Base-by-base conservation (phyloP, 2,797 vertebrate species). In the Scolopax bukidnonensis region DNA sequence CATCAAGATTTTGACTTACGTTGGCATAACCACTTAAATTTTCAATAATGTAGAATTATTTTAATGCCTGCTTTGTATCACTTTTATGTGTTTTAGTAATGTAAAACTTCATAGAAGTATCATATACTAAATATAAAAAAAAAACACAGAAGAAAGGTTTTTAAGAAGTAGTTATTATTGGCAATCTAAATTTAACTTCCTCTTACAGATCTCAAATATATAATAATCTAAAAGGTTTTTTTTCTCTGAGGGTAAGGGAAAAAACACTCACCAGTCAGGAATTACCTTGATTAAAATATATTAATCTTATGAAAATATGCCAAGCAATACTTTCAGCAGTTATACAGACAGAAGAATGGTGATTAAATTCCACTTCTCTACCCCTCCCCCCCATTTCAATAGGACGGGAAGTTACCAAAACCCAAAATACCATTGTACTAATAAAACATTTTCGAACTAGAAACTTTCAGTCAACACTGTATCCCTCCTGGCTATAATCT, bases 1-100 rank as follows among this genome's bases (percentile, higher is more conserved):
- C 18, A 48, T 25, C 8, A 69, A 59, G 38, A 82, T 65, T 81
- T 40, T 53, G 9, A 73, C 23, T 76, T 32, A 33, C 6, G 20
- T 1, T 74, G 64, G 32, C 10, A 53, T 30, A 9, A n/a, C 1
- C 0, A 0, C 24, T 17, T 79, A 41, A 65, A 17, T 59, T 65
- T 89, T 89, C 27, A 70, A 16, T 32, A 84, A 69, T 1, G 1
- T 32, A 9, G 12, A 56, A 14, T 10, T 41, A 60, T 43, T 61
- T 77, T 40, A 82, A 79, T 65, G 16, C 4, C 9, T 19, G 36
- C 27, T 53, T 41, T 65, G 36, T 53, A 57, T 9, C 53, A 85
- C 20, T 47, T 68, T 41, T 27, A 38, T 4, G 14, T 50, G 13
- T 30, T 73, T 38, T 12, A 45, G 50, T n/a, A 48, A 68, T 20